Conservation (phyloP, 2,888 invertebrate species). For the Cremastinae sp. region DNA sequence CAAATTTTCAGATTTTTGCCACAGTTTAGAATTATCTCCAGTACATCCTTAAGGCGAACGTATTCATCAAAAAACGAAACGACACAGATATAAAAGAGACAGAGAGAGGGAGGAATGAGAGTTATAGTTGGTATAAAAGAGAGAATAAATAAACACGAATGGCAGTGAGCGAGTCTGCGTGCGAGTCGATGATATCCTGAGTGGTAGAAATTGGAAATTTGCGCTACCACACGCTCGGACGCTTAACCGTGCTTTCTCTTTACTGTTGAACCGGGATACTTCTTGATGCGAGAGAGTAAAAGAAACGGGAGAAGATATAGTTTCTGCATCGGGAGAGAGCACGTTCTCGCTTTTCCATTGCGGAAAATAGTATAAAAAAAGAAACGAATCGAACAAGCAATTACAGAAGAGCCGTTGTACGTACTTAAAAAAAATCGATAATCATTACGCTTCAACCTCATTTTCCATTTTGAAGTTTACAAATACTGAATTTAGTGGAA, state of each 20-base stretch:
- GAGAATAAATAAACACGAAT: constrained; percentile 2
- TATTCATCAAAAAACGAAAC: constrained; percentile 18
- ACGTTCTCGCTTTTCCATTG: not conserved
- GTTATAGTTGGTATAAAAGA: not conserved
- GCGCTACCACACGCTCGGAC: not conserved
- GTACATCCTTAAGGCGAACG: constrained; percentile 6
- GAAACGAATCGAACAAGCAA: no score
- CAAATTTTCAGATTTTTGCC: no score
- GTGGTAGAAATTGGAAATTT: constrained; percentile 21
- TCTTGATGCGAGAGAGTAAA: not conserved
- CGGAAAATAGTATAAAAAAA: no score
- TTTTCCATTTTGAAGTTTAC: no score
- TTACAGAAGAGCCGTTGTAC: no score
- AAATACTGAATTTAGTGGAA: no score
- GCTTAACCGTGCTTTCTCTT: constrained; percentile 46
- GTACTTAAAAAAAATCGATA: no score
- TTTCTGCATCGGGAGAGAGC: constrained; percentile 1
- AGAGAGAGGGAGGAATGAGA: not conserved
- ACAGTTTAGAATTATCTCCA: no score
- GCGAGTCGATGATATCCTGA: constrained; percentile 10
- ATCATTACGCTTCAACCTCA: no score
- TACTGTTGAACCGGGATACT: constrained; percentile 44
- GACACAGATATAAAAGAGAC: not conserved
- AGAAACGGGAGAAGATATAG: not conserved
- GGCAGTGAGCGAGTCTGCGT: constrained; percentile 1